Evolutionary conservation across 2,888 invertebrate species (phyloP), one percentile per base, ranked within the genome.

Genomic region (Hymenopus coronatus): DNA sequence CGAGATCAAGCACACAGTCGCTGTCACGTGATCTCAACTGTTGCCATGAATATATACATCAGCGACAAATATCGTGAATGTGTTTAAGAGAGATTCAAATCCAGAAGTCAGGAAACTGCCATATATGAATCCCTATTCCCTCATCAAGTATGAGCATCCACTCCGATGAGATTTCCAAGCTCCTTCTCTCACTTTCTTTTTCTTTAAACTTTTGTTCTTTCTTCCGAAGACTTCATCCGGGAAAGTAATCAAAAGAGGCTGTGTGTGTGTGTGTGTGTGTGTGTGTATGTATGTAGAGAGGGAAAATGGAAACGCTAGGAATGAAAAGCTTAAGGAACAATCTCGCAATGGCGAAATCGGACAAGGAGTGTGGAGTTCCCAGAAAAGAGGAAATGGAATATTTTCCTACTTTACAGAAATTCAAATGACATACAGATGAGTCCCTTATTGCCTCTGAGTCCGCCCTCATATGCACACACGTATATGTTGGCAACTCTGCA

Each of bases 221-320:
- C 88, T 82, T 87, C 82, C 46, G 28, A 70, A 70, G 86, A 90
- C 86, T 90, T 90, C 82, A 90, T 90, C 86, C 88, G 33, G 83
- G 83, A 89, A 90, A 90, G 89, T 90, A 90, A 90, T 90, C 89
- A 89, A 90, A 90, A 89, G 83, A 84, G 88, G 88, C 54, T 54
- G 54, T 54, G 54, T 54, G 14, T 70, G 54, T 70, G 84, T 15
- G n/a, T 70, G 54, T 25, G 88, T n/a, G 88, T 28, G 88, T 46
- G 83, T 20, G 28, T 28, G 87, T n/a, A n/a, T n/a, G 28, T 30
- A 40, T 30, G 84, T 15, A 88, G 54, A 27, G 84, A 30, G 28
- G 82, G 54, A 82, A 46, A 85, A 70, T 70, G 54, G 54, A 70
- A 70, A 70, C 54, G 15, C 54, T 70, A 70, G 54, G 54, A 70